phyloP scores from a whole-genome alignment of 2,888 invertebrate species.

The Griposia aprilina region DNA sequence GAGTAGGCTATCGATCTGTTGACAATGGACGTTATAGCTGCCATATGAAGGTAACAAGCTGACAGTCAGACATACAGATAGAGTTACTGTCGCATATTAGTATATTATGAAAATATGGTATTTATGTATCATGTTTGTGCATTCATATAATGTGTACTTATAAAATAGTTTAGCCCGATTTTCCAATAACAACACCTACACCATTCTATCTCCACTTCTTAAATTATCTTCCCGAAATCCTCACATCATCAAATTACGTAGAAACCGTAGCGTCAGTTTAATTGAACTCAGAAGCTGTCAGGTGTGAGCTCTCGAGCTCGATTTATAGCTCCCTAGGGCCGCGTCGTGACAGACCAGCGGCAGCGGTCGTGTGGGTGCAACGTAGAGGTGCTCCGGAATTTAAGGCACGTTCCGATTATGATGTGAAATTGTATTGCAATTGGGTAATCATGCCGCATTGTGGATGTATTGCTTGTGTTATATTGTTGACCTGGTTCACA shows the following conservation, averaged over 20 bases:
- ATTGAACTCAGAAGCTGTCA: conserved; percentile 63
- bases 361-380: conserved; percentile 17
- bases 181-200: neutral
- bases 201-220: conserved; percentile 10
- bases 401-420: conserved; percentile 56
- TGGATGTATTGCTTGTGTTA: conserved; percentile 8
- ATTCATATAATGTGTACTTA: neutral
- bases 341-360: conserved; percentile 29
- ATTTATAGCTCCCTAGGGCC: conserved; percentile 63
- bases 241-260: conserved; percentile 56
- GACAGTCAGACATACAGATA: neutral
- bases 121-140: neutral
- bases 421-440: conserved; percentile 51
- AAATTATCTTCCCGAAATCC: conserved; percentile 33
- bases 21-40: too few species aligned
- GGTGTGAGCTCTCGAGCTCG: conserved; percentile 55
- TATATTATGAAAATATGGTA: neutral
- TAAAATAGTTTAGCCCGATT: neutral
- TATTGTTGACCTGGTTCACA: conserved; percentile 9
- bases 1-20: too few species aligned
- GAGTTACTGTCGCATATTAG: neutral
- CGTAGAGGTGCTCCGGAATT: conserved; percentile 31
- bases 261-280: conserved; percentile 61
- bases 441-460: conserved; percentile 31
- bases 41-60: too few species aligned